These are phyloP conservation scores for Sebastes cheni DNA, from an alignment of 2,797 vertebrate genomes.

Conservation along the genomic window DNA sequence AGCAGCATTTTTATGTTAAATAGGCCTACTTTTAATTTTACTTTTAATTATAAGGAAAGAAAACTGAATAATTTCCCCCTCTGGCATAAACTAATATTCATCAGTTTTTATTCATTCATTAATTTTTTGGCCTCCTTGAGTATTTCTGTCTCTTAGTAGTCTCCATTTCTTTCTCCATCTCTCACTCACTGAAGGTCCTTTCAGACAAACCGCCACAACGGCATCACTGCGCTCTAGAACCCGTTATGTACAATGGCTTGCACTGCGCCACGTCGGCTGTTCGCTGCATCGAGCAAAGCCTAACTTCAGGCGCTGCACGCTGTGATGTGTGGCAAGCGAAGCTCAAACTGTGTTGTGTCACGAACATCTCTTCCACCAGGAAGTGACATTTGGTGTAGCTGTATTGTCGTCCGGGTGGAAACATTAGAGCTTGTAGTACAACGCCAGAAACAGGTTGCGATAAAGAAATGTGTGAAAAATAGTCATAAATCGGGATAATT, in stretches of 20 bases:
- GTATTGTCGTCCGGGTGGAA: background rate
- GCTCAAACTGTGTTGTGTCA: background rate
- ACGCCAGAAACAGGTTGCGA: background rate
- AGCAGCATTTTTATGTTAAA: background rate
- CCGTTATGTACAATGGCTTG: too few relatives aligned
- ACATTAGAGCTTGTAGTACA: background rate
- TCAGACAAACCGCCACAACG: background rate
- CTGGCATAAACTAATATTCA: background rate
- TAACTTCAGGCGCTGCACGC: too few relatives aligned
- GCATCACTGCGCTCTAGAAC: too few relatives aligned
- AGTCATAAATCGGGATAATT: background rate
- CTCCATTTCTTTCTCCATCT: background rate
- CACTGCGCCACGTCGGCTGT: too few relatives aligned
- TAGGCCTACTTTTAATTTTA: background rate
- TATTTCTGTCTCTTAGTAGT: background rate
- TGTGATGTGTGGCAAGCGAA: accelerated
- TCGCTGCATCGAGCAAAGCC: too few relatives aligned
- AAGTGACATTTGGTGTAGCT: background rate
- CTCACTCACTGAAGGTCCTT: too few relatives aligned
- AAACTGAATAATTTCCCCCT: background rate
- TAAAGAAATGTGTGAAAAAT: background rate
- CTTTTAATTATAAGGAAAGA: background rate
- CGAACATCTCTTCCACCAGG: background rate
- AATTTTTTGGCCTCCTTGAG: too few relatives aligned
- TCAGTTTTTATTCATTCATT: background rate